These are phyloP conservation scores for Pollenia amentaria DNA, from an alignment of 2,888 invertebrate genomes.

Conservation along the genomic window DNA sequence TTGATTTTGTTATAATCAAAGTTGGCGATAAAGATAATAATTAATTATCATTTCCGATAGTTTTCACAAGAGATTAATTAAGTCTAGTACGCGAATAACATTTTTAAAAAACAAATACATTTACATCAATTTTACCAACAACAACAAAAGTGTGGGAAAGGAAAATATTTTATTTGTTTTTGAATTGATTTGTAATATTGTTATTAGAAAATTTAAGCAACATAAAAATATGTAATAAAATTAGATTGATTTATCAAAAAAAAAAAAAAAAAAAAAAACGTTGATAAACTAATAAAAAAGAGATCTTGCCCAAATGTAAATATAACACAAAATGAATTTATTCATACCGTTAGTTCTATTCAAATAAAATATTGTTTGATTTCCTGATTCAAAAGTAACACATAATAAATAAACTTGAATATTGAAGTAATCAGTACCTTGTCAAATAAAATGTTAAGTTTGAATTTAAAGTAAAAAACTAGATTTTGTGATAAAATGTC, in stretches of 20 bases:
- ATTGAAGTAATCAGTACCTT: neutral
- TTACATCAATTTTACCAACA: constrained; percentile 19
- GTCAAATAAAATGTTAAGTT: neutral
- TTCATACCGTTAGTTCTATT: neutral
- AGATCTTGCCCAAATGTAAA: constrained; percentile 5
- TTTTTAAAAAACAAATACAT: constrained; percentile 22
- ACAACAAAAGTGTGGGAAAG: constrained; percentile 67
- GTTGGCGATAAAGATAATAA: constrained; percentile 73
- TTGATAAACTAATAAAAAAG: neutral
- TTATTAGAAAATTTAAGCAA: neutral
- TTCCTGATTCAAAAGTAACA: constrained; percentile 11
- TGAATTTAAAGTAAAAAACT: no score
- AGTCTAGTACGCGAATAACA: constrained; percentile 45
- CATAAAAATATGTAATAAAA: constrained; percentile 26
- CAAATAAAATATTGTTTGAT: constrained; percentile 12
- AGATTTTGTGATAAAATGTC: neutral
- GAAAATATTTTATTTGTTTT: constrained; percentile 39
- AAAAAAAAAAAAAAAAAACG: no score
- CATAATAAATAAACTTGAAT: constrained; percentile 28
- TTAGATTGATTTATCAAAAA: constrained; percentile 50
- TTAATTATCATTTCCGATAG: constrained; percentile 73
- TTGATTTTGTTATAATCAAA: constrained; percentile 69
- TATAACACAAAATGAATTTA: constrained; percentile 14
- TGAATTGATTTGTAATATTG: constrained; percentile 34
- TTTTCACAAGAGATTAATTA: constrained; percentile 63